These are phyloP conservation scores for Triplophysa rosa DNA, from an alignment of 2,113 vertebrate genomes.

Conservation along the genomic window DNA sequence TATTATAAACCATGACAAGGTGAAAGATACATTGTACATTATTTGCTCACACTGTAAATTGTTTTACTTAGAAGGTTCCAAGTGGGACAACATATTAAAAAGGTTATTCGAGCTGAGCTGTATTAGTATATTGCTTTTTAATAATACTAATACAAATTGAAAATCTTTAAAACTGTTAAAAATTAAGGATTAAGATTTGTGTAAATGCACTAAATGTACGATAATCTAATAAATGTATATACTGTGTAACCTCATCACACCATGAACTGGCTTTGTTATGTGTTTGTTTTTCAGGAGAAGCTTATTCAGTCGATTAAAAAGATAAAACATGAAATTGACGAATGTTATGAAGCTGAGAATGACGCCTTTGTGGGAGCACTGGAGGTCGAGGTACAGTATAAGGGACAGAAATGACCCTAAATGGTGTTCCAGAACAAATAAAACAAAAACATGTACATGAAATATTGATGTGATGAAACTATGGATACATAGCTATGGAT, in stretches of 20 bases:
- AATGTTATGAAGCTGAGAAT: constrained; percentile 72
- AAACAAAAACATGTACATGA: no score
- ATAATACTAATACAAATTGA: background rate
- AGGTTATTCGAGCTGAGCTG: no score
- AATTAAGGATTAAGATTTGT: background rate
- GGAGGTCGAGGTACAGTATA: constrained; percentile 67
- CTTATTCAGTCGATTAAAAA: constrained; percentile 75
- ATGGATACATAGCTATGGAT: no score
- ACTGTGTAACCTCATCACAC: background rate
- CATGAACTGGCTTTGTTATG: background rate
- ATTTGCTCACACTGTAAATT: background rate
- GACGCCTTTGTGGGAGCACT: constrained; percentile 63
- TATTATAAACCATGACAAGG: constrained; percentile 27
- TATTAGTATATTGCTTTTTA: background rate
- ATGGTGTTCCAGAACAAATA: background rate
- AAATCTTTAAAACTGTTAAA: background rate
- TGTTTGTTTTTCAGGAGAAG: constrained; percentile 66
- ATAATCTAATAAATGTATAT: background rate
- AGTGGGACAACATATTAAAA: background rate
- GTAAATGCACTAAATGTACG: background rate
- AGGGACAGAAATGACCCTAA: background rate
- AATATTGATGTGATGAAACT: no score
- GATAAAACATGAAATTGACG: constrained; percentile 74
- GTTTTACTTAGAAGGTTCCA: background rate
- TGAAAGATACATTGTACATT: background rate